Evolutionary conservation across 2,113 vertebrate genomes (phyloP).

Genomic region (Bettongia penicillata): DNA sequence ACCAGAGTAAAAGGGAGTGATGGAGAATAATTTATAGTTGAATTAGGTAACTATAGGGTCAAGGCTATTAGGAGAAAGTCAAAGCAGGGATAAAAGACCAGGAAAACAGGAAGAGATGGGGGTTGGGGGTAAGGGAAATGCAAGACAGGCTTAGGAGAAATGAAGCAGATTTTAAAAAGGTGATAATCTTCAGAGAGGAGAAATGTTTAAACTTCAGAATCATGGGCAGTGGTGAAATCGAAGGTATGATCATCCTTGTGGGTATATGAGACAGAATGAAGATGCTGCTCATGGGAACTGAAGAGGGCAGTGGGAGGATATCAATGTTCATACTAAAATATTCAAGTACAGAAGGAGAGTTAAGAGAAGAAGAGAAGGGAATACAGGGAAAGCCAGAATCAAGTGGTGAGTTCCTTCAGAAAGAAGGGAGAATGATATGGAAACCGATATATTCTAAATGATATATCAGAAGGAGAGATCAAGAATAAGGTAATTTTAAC

Average conservation of each 20-base stretch:
- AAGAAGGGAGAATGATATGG: not conserved
- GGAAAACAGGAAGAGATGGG: not conserved
- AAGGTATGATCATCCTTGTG: not conserved
- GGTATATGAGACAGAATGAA: not conserved
- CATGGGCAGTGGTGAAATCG: not conserved
- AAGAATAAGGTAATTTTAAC: not conserved
- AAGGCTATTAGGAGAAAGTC: not conserved
- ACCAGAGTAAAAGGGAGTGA: not conserved
- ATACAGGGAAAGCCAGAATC: not conserved
- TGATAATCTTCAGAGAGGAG: not conserved
- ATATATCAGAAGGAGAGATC: not conserved
- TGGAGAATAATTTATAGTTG: too few relatives aligned
- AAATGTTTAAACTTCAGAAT: not conserved
- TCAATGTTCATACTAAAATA: not conserved
- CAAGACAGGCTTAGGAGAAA: not conserved
- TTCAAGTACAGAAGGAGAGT: not conserved
- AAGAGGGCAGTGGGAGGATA: not conserved
- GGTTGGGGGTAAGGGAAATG: not conserved
- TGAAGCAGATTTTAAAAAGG: not conserved
- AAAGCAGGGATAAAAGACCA: not conserved
- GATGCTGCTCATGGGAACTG: not conserved
- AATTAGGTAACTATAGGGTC: not conserved
- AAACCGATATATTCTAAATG: not conserved
- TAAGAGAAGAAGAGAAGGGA: not conserved
- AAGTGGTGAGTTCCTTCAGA: not conserved